phyloP scores from a whole-genome alignment of 2,888 invertebrate species.

The Phytoseiulus persimilis region DNA sequence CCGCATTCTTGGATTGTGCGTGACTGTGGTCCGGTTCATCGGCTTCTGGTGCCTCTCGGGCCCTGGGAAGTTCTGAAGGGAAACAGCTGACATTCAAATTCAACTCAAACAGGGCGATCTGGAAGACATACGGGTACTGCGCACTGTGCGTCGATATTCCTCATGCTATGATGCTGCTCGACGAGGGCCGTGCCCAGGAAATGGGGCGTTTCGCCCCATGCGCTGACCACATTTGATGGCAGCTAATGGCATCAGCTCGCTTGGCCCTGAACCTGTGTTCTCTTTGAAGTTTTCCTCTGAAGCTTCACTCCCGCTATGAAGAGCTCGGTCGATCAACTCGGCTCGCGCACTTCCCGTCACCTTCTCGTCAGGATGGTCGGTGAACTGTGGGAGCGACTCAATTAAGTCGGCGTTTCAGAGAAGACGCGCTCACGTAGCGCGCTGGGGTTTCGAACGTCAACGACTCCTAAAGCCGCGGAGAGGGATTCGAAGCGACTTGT shows the following conservation, averaged over 20 bases:
- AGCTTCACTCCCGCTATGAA: too few relatives aligned
- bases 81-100: neutral
- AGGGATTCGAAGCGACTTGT: neutral
- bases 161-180: too few relatives aligned
- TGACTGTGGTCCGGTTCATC: neutral
- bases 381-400: neutral
- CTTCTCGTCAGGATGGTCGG: neutral
- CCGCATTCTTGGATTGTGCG: neutral
- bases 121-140: neutral
- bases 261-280: too few relatives aligned
- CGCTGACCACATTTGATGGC: too few relatives aligned
- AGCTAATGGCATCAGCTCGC: too few relatives aligned
- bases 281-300: too few relatives aligned
- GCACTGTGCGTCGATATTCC: neutral
- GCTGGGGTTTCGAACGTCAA: neutral
- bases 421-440: neutral
- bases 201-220: too few relatives aligned
- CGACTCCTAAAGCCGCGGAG: neutral
- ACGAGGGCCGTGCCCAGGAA: too few relatives aligned
- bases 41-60: conserved; percentile 5
- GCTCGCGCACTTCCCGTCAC: neutral
- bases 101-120: neutral
- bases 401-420: neutral
- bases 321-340: neutral
- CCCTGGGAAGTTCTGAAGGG: neutral